Evolutionary conservation across 2,797 vertebrate species (phyloP), one percentile per base, ranked within the genome.

Genomic region (Sciaenops ocellatus): DNA sequence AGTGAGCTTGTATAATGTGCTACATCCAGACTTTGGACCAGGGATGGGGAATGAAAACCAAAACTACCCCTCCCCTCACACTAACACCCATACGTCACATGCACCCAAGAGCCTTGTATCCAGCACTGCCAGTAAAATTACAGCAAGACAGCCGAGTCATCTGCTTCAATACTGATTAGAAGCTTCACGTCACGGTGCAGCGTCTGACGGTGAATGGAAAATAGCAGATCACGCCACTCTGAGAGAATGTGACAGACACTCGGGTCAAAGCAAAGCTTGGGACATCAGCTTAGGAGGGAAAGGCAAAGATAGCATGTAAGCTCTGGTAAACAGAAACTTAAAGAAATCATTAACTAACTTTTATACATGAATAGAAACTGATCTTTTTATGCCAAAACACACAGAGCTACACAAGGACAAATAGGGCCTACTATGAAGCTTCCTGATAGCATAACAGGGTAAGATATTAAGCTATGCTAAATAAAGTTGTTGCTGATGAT

Each of bases 131-230:
- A 75, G 56, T 6, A 73, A 59, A 76, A 22, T 44, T 79, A 51
- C 68, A 69, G 71, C 48, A 70, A 57, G 51, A 52, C 70, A 60
- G 73, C 70, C 28, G 6, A 62, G 68, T 80, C 73, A 68, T 60
- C 52, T 78, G 50, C 76, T 71, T 24, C 42, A 60, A 62, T 70
- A 73, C 75, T 55, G 66, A 79, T 82, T 41, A 50, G 54, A 44
- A 24, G n/a, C 34, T 38, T 38, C 34, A 38, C 34, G 34, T 80
- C 73, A 18, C 28, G 56, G 61, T 6, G 10, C 71, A 54, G 34
- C 10, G 42, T 76, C 68, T 80, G 73, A 76, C 54, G 3, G 72
- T 74, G 88, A 90, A 89, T 89, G 87, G 88, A 93, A 90, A 92
- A 79, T 10, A 66, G 76, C 63, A 63, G 67, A 79, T 84, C 71